phyloP scores from a whole-genome alignment of 2,888 invertebrate species.

The Colletes collaris region DNA sequence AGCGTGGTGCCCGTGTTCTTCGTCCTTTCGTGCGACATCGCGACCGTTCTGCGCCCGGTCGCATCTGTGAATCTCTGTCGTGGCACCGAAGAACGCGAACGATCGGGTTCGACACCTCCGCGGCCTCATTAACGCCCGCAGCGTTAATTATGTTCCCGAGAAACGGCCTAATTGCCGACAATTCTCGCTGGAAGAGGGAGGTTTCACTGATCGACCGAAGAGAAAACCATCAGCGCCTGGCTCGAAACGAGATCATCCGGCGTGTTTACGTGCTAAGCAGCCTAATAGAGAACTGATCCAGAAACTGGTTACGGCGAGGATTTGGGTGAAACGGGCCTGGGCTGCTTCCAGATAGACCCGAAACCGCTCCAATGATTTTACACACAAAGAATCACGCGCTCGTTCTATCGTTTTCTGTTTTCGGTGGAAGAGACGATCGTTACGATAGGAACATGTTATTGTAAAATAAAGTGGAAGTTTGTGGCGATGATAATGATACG shows the following conservation, averaged over 20 bases:
- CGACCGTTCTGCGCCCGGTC: background rate
- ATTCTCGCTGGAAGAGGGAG: slow-evolving; percentile 55
- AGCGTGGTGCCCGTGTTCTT: slow-evolving; percentile 11
- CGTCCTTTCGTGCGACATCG: background rate
- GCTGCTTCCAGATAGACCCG: slow-evolving; percentile 7
- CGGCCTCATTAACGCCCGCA: slow-evolving; percentile 79
- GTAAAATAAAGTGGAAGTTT: no score
- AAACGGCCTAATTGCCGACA: slow-evolving; percentile 78
- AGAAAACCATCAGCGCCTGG: slow-evolving; percentile 22
- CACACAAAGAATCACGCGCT: no score
- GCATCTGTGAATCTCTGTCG: slow-evolving; percentile 20
- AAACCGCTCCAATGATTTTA: no score
- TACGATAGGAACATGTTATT: no score
- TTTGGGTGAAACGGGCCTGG: slow-evolving; percentile 57
- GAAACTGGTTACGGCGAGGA: slow-evolving; percentile 70
- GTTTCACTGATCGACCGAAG: slow-evolving; percentile 43
- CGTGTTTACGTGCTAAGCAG: slow-evolving; percentile 79
- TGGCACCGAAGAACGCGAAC: slow-evolving; percentile 41
- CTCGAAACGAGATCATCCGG: slow-evolving; percentile 76
- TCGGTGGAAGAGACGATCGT: no score
- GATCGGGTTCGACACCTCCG: slow-evolving; percentile 76
- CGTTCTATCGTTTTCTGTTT: no score
- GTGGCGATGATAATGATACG: no score
- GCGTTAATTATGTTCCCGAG: slow-evolving; percentile 80
- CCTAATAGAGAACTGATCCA: slow-evolving; percentile 75